Percentiles rank a stretch among this genome's conserved stretches.
phyloP scores from a whole-genome alignment of 2,113 vertebrate species.

The Symphodus melops region DNA sequence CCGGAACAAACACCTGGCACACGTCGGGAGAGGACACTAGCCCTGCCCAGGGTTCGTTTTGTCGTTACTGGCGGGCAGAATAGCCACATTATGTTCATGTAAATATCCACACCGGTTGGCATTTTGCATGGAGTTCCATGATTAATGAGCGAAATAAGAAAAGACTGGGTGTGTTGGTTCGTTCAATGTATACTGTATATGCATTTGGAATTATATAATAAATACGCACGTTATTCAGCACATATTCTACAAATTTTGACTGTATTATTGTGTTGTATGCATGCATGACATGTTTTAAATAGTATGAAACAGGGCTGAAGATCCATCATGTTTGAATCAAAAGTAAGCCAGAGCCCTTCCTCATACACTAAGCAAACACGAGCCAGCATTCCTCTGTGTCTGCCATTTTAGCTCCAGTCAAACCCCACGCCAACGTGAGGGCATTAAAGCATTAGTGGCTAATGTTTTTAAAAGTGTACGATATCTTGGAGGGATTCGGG shows the following conservation, averaged over 20 bases:
- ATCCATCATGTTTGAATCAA: slow-evolving; percentile 61
- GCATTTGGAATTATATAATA: slow-evolving; percentile 24
- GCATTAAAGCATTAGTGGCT: slow-evolving; percentile 86
- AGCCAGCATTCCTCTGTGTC: slow-evolving; percentile 74
- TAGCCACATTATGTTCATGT: slow-evolving; percentile 65
- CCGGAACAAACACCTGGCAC: slow-evolving; percentile 70
- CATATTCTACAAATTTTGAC: not conserved
- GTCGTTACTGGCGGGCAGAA: slow-evolving; percentile 57
- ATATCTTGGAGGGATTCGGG: slow-evolving; percentile 79
- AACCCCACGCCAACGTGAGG: slow-evolving; percentile 73
- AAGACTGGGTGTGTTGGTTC: slow-evolving; percentile 14
- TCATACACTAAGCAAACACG: slow-evolving; percentile 73
- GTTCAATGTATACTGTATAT: slow-evolving; percentile 18
- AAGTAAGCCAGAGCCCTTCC: slow-evolving; percentile 60
- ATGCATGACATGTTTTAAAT: slow-evolving; percentile 18
- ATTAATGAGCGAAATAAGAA: slow-evolving; percentile 56
- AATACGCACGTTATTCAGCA: slow-evolving; percentile 17
- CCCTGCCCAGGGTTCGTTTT: slow-evolving; percentile 67
- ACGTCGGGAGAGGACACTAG: slow-evolving; percentile 49
- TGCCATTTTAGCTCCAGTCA: slow-evolving; percentile 78
- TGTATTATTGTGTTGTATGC: slow-evolving; percentile 7
- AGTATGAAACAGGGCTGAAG: slow-evolving; percentile 18
- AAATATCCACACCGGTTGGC: slow-evolving; percentile 61
- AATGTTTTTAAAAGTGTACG: slow-evolving; percentile 87
- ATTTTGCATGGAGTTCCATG: slow-evolving; percentile 69